phyloP scores from a whole-genome alignment of 2,797 vertebrate genomes.

The Falco berigora region DNA sequence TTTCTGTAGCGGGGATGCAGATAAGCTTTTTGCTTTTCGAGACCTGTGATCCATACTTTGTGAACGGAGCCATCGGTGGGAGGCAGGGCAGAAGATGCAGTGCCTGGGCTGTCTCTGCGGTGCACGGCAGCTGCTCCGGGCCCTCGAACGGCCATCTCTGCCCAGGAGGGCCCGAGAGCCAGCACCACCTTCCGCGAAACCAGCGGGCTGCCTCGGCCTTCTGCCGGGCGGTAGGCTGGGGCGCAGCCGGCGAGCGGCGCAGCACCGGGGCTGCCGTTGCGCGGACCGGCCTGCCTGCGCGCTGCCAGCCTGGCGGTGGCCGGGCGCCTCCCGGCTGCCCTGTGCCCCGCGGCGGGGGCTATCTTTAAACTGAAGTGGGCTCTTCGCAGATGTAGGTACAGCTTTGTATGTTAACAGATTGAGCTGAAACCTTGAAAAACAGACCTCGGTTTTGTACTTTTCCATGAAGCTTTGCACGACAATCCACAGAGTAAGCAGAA shows the following conservation, averaged over 20 bases:
- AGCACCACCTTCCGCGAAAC: background rate
- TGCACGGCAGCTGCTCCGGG: background rate
- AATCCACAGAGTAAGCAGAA: background rate
- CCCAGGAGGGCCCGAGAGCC: background rate
- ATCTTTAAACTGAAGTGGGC: background rate
- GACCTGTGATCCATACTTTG: background rate
- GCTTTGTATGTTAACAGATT: background rate
- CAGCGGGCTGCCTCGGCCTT: background rate
- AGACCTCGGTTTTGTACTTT: background rate
- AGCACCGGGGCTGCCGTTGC: background rate
- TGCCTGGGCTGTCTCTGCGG: background rate
- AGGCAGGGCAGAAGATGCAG: background rate
- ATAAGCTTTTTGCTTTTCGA: background rate
- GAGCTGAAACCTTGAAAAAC: background rate
- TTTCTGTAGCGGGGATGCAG: background rate
- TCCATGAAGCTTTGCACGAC: background rate
- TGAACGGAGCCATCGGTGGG: background rate
- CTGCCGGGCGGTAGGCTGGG: background rate
- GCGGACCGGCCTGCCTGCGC: background rate
- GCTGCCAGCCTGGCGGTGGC: background rate
- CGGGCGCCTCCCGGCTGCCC: too few species aligned
- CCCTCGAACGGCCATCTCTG: background rate
- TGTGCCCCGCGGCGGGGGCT: background rate
- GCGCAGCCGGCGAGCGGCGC: accelerated
- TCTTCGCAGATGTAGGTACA: background rate